Base-by-base conservation (phyloP, 2,888 invertebrate species). In the Spodoptera littoralis region DNA sequence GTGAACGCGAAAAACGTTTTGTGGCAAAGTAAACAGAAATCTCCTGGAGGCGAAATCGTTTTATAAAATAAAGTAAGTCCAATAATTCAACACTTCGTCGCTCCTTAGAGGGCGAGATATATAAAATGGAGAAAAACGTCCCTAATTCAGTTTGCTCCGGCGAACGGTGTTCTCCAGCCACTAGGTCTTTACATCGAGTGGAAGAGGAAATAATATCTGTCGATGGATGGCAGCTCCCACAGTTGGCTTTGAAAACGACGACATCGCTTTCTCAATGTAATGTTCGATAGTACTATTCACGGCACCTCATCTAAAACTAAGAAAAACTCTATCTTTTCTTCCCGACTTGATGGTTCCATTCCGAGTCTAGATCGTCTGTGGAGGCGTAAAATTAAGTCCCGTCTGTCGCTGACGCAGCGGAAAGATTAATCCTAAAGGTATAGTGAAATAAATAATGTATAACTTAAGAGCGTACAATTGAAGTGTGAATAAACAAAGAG, bases 31-130 rank as follows among this genome's bases (percentile, higher is more conserved):
- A 92, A 92, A 92, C 90, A 89, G 86, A 89, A 92, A 89, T 88
- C 84, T 87, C 84, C 82, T 80, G 76, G 84, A 82, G 84, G 84
- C 84, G 83, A 88, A 90, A 89, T 90, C 89, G 88, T 88, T 92
- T 92, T 89, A 90, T 91, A 92, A 91, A 92, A 92, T 92, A 92
- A 92, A 94, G 90, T 90, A 90, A 91, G 85, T 90, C 90, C 88
- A 90, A 93, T 93, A 93, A 92, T 92, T 93, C 92, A 91, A 88
- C 92, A 91, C 90, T 91, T 90, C 90, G 88, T 77, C 86, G 88
- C 87, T 90, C 87, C 88, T 90, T 85, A 88, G 87, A 87, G 89
- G 86, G 88, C 76, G 88, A 86, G 85, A 89, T 86, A 88, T 90
- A 90, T 89, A 91, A 92, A 92, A 92, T 88, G 90, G 88, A 89